Evolutionary conservation across 2,888 invertebrate genomes (phyloP).

Genomic region (Ophraella communa): DNA sequence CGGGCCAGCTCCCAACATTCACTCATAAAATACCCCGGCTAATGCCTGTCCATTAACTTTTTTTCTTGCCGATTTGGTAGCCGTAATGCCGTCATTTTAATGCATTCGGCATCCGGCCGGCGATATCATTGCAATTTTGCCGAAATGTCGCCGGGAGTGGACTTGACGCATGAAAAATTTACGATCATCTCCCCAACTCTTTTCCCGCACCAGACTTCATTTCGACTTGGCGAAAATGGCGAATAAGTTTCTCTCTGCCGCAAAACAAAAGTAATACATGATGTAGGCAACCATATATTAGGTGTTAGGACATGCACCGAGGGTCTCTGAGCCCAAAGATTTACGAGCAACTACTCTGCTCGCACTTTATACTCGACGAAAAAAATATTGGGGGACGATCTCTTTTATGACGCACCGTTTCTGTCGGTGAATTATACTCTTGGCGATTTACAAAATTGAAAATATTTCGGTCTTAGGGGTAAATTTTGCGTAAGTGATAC

Average conservation of each 20-base stretch:
- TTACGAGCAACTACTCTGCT: conserved; percentile 37
- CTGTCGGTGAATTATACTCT: too few species aligned
- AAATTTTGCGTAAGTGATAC: too few species aligned
- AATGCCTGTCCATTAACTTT: conserved; percentile 13
- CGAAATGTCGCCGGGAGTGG: conserved; percentile 50
- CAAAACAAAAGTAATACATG: conserved; percentile 55
- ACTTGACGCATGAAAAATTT: conserved; percentile 56
- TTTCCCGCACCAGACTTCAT: conserved; percentile 51
- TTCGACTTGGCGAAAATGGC: conserved; percentile 52
- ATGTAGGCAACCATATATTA: conserved; percentile 51
- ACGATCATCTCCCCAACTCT: conserved; percentile 52
- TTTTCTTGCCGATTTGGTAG: conserved; percentile 8
- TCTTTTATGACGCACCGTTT: conserved; percentile 8
- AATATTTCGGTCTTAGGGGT: too few species aligned
- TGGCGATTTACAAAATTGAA: too few species aligned
- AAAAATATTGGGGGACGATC: conserved; percentile 12
- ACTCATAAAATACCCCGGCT: conserved; percentile 9
- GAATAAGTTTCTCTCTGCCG: conserved; percentile 52
- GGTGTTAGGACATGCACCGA: conserved; percentile 44
- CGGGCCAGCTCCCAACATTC: neutral
- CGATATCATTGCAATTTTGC: conserved; percentile 21
- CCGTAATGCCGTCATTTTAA: conserved; percentile 23
- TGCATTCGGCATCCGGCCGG: conserved; percentile 21
- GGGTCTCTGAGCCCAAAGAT: conserved; percentile 42
- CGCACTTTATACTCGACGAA: neutral